A percentile compares a stretch with the other conserved stretches of the same genome.
Conservation (phyloP, 64 coral and sea anemone genomes). For the Cladopsammia gracilis region DNA sequence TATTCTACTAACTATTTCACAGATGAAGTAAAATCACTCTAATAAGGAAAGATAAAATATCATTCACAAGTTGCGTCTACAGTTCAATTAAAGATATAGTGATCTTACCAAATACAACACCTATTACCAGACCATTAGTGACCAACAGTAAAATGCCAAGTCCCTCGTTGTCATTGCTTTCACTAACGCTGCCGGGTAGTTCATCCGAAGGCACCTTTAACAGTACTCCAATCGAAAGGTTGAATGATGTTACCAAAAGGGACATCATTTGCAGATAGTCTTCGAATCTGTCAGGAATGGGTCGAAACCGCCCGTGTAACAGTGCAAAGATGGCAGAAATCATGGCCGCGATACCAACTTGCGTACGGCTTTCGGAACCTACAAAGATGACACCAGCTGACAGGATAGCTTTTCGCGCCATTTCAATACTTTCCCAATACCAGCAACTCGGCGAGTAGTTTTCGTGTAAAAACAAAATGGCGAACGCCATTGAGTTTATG, state of each 20-base stretch:
- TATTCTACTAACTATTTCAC: too few species aligned
- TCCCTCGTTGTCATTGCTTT: neutral
- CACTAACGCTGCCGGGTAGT: neutral
- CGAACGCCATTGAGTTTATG: neutral
- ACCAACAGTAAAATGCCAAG: slow-evolving; percentile 25
- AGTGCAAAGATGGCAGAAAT: slow-evolving; percentile 2
- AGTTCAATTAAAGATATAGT: too few species aligned
- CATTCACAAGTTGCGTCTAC: too few species aligned
- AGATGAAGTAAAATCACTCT: too few species aligned
- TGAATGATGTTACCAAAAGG: slow-evolving; percentile 29
- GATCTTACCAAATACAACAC: slow-evolving; percentile 3
- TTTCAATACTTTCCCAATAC: slow-evolving; percentile 48
- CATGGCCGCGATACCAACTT: slow-evolving; percentile 27
- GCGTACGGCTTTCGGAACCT: slow-evolving; percentile 28
- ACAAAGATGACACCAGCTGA: slow-evolving; percentile 18
- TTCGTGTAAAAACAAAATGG: slow-evolving; percentile 31
- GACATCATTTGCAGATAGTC: slow-evolving; percentile 33
- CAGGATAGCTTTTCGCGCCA: slow-evolving; percentile 30
- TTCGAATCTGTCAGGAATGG: slow-evolving; percentile 46
- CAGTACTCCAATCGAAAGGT: slow-evolving; percentile 34
- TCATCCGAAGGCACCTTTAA: slow-evolving; percentile 26
- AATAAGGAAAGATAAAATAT: too few species aligned
- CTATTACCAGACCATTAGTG: slow-evolving; percentile 25
- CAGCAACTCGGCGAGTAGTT: slow-evolving; percentile 33
- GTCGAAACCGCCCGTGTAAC: neutral